These are phyloP conservation scores for Drosophila neutralis DNA, from an alignment of 2,888 invertebrate species.

Conservation along the genomic window DNA sequence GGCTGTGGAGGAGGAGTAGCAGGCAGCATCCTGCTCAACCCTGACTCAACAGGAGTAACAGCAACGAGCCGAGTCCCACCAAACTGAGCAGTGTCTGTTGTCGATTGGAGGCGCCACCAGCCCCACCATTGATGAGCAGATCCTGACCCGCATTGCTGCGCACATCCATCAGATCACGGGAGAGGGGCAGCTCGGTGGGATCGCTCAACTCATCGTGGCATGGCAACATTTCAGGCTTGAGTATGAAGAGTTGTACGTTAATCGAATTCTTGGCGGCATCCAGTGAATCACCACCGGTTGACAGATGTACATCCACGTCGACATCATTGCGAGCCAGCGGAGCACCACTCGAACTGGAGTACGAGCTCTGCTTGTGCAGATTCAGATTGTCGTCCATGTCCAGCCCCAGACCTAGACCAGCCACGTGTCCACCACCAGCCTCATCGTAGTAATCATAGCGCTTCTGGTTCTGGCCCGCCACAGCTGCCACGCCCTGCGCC, in stretches of 20 bases:
- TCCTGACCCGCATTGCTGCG: conserved; percentile 81
- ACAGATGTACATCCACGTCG: conserved; percentile 61
- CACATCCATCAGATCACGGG: conserved; percentile 85
- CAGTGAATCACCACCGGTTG: conserved; percentile 50
- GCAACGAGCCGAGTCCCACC: conserved; percentile 17
- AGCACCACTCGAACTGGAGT: conserved; percentile 34
- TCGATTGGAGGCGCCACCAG: conserved; percentile 1
- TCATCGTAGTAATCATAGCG: conserved; percentile 73
- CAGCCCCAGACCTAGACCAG: conserved; percentile 43
- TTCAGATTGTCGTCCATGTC: conserved; percentile 80
- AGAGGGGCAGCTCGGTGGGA: conserved; percentile 87
- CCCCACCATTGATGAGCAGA: conserved; percentile 43
- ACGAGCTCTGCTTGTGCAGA: conserved; percentile 70
- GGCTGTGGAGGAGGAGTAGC: conserved; percentile 6
- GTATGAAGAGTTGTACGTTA: conserved; percentile 85
- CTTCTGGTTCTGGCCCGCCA: conserved; percentile 66
- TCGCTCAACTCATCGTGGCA: conserved; percentile 88
- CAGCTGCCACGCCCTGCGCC: conserved; percentile 53
- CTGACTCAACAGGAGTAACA: conserved; percentile 26
- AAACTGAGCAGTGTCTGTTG: conserved; percentile 17
- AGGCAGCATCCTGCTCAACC: conserved; percentile 23
- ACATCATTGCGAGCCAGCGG: conserved; percentile 63
- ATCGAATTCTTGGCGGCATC: conserved; percentile 67
- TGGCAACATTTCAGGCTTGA: conserved; percentile 87
- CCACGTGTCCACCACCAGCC: conserved; percentile 45